Percentiles rank a stretch among this genome's conserved stretches.
Evolutionary conservation across 2,113 vertebrate species (phyloP).

Genomic region (Synodontis membranacea): DNA sequence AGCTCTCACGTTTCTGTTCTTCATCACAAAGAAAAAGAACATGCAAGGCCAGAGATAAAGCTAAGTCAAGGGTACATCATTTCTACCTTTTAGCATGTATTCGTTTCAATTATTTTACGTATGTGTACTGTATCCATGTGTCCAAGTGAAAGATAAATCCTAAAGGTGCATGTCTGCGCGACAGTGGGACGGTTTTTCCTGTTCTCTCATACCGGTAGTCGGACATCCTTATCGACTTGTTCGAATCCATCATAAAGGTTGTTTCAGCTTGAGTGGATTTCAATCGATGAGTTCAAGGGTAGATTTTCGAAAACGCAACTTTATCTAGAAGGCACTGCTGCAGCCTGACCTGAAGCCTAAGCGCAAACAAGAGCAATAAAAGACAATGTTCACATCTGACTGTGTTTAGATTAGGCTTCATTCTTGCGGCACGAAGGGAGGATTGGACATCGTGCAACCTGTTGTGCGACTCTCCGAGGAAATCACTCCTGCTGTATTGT

Average conservation of each 20-base stretch:
- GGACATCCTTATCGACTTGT: not conserved
- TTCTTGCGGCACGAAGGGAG: not conserved
- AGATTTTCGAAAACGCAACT: too few relatives aligned
- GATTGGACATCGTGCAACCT: not conserved
- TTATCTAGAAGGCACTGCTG: conserved; percentile 1
- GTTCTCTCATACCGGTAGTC: not conserved
- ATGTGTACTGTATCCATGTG: not conserved
- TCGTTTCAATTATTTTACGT: not conserved
- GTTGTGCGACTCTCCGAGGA: not conserved
- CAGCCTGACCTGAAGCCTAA: not conserved
- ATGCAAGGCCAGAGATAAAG: not conserved
- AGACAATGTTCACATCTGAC: not conserved
- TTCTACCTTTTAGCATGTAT: not conserved
- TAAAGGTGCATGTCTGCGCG: not conserved
- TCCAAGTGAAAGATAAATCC: not conserved
- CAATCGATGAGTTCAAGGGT: not conserved
- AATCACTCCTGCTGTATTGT: not conserved
- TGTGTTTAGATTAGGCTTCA: not conserved
- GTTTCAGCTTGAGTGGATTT: not conserved
- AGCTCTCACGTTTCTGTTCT: not conserved
- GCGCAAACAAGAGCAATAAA: not conserved
- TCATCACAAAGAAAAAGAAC: not conserved
- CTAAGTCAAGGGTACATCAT: not conserved
- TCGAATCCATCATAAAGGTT: not conserved
- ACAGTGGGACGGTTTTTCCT: not conserved